Evolutionary conservation across 1,140 invertebrate species (phyloP).

Genomic region (Notospermus geniculatus): DNA sequence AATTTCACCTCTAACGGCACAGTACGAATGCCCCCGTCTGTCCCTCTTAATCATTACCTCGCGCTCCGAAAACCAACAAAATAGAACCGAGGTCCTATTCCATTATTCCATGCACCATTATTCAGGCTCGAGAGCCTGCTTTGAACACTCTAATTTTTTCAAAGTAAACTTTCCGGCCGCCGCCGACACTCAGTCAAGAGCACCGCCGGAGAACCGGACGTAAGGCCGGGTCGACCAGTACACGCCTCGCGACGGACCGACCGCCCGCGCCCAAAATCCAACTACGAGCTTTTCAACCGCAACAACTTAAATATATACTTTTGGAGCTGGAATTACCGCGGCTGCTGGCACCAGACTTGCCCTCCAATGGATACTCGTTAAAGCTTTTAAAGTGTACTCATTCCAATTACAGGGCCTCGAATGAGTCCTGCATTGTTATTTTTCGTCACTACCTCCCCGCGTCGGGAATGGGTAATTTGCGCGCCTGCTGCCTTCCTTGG

Average conservation of each 20-base stretch:
- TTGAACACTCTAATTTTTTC: constrained; percentile 83
- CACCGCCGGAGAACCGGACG: constrained; percentile 42
- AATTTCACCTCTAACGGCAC: constrained; percentile 48
- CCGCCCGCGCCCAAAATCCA: constrained; percentile 47
- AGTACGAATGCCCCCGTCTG: constrained; percentile 48
- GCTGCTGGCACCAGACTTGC: constrained; percentile 86
- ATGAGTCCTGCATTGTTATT: constrained; percentile 81
- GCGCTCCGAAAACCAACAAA: constrained; percentile 57
- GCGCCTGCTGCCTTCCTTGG: constrained; percentile 88
- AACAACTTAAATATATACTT: constrained; percentile 72
- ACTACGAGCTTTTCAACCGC: constrained; percentile 58
- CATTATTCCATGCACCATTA: constrained; percentile 79
- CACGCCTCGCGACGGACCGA: constrained; percentile 34
- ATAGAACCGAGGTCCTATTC: constrained; percentile 79
- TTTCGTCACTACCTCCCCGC: constrained; percentile 79
- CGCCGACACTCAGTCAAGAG: constrained; percentile 53
- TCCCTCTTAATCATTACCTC: constrained; percentile 71
- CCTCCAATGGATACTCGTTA: constrained; percentile 83
- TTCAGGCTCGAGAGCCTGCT: constrained; percentile 70
- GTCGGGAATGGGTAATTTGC: constrained; percentile 82
- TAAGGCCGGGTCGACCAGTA: constrained; percentile 35
- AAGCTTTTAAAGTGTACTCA: constrained; percentile 86
- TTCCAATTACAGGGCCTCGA: constrained; percentile 79
- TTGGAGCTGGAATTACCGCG: constrained; percentile 88
- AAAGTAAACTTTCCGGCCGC: constrained; percentile 65